A percentile compares a stretch with the other conserved stretches of the same genome.
These are phyloP conservation scores for Carassius auratus DNA, from an alignment of 2,113 vertebrate genomes.

Conservation along the genomic window DNA sequence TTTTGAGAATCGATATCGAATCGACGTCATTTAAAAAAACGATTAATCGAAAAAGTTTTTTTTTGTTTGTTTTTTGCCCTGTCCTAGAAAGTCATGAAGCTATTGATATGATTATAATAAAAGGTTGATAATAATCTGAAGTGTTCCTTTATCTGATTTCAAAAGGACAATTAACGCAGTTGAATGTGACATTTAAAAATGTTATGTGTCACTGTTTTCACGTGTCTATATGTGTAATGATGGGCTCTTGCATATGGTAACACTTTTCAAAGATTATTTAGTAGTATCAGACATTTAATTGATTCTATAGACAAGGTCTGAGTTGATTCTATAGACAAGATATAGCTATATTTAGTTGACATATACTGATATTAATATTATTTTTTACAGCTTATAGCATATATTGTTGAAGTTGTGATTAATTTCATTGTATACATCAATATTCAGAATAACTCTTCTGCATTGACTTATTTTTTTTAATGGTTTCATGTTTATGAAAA, in stretches of 20 bases:
- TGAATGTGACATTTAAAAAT: too few relatives aligned
- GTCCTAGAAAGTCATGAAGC: constrained; percentile 11
- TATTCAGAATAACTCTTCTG: constrained; percentile 45
- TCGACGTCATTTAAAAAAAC: too few relatives aligned
- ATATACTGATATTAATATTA: neutral
- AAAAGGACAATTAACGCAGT: too few relatives aligned
- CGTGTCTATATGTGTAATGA: neutral
- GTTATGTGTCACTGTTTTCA: neutral
- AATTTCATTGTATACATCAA: neutral
- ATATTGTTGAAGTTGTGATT: neutral
- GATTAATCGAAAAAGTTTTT: too few relatives aligned
- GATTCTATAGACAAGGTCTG: neutral
- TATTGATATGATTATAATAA: neutral
- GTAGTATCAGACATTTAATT: neutral
- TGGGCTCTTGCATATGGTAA: neutral
- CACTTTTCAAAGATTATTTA: neutral
- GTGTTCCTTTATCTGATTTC: neutral
- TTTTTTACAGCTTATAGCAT: neutral
- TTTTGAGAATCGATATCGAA: too few relatives aligned
- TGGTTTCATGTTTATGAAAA: constrained; percentile 63
- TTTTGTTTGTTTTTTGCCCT: too few relatives aligned
- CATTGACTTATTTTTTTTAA: neutral
- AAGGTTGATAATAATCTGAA: neutral
- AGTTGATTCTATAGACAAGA: neutral
- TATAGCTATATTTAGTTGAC: neutral